Percentiles rank a stretch among this genome's conserved stretches.
Evolutionary conservation across 2,113 vertebrate species (phyloP).

Genomic region (Nothobranchius kuhntae): DNA sequence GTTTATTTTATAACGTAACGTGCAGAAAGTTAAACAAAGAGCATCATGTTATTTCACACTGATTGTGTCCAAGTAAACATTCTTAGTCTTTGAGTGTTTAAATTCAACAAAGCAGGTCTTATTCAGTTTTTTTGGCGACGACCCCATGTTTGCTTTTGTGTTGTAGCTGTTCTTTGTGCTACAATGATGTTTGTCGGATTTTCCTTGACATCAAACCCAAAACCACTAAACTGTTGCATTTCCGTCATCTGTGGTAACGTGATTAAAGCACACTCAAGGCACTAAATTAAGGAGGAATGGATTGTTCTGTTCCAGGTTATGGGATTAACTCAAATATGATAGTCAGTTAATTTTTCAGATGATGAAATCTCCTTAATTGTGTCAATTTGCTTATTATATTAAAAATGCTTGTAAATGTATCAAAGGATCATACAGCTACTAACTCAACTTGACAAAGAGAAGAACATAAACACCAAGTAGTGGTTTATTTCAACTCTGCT

Average conservation of each 20-base stretch:
- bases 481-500: background rate
- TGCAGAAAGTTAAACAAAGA: background rate
- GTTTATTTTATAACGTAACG: constrained; percentile 19
- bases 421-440: background rate
- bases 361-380: constrained; percentile 12
- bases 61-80: constrained; percentile 9
- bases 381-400: background rate
- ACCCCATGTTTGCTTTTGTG: constrained; percentile 5
- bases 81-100: background rate
- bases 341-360: constrained; percentile 8
- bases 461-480: background rate
- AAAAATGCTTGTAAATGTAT: background rate
- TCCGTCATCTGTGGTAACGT: constrained; percentile 7
- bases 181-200: constrained; percentile 15
- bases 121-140: background rate
- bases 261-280: constrained; percentile 36
- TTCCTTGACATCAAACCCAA: constrained; percentile 15
- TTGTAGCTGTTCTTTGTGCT: constrained; percentile 3
- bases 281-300: constrained; percentile 13
- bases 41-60: background rate
- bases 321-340: constrained; percentile 28
- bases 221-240: constrained; percentile 12
- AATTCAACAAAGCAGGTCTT: constrained; percentile 5
- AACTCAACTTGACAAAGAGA: background rate
- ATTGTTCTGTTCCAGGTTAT: constrained; percentile 34